phyloP scores from a whole-genome alignment of 1,140 invertebrate species.

The Hylyphantes graminicola region DNA sequence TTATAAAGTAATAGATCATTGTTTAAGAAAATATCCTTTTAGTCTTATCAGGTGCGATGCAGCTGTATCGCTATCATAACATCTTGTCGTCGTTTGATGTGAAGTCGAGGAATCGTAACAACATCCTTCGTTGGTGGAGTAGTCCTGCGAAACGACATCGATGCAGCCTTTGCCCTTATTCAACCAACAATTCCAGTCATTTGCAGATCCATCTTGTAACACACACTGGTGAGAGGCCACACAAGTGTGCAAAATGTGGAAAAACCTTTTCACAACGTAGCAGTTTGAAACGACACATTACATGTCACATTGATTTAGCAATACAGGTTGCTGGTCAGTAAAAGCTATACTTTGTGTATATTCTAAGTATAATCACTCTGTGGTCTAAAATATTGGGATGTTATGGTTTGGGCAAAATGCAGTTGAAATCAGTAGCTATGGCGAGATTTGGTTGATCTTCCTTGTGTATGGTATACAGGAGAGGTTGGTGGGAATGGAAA shows the following conservation, averaged over 20 bases:
- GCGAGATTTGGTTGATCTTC: too few species aligned
- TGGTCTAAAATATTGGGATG: too few species aligned
- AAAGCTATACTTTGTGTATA: background rate
- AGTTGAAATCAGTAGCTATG: too few species aligned
- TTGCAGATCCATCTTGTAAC: constrained; percentile 52
- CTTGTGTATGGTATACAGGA: too few species aligned
- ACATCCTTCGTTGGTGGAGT: constrained; percentile 39
- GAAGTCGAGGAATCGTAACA: constrained; percentile 46
- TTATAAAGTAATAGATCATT: background rate
- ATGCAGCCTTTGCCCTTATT: constrained; percentile 44
- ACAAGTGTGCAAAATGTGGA: constrained; percentile 39
- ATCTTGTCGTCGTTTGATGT: constrained; percentile 50
- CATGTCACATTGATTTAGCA: constrained; percentile 43
- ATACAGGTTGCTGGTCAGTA: constrained; percentile 20
- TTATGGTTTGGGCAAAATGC: too few species aligned
- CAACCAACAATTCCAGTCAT: constrained; percentile 55
- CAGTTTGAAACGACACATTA: constrained; percentile 55
- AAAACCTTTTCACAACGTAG: constrained; percentile 56
- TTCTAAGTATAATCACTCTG: background rate
- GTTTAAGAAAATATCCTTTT: constrained; percentile 16
- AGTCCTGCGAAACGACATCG: constrained; percentile 44
- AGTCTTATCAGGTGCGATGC: constrained; percentile 47
- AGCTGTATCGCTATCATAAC: constrained; percentile 41
- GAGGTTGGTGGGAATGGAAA: too few species aligned
- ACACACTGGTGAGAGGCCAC: constrained; percentile 42